Base-by-base conservation (phyloP, 1,140 invertebrate genomes). In the Macrostomum lignano region DNA sequence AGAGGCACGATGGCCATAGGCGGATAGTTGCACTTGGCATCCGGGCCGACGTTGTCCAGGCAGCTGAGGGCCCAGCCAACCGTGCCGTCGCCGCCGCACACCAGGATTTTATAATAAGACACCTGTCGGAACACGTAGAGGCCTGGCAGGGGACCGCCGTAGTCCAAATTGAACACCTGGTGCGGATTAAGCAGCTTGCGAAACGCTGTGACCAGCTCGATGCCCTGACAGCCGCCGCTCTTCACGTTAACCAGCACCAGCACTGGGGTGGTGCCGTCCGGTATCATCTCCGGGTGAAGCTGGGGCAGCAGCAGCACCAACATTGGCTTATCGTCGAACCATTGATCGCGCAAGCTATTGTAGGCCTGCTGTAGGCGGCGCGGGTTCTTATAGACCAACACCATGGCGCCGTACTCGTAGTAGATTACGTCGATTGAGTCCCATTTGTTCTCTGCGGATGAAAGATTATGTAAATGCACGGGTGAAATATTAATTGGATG, bases 201-300 rank as follows among this genome's bases (percentile, higher is more conserved):
- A 65, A 96, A 98, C 54, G 78, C 86, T 33, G 81, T 78, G 51
- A 98, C 91, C 38, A 98, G 68, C 55, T 94, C 84, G 36, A 84
- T 65, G 21, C 91, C 91, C 63, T 98, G 91, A 51, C 88, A 94
- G 22, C 91, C 91, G 34, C 91, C 91, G 37, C 81, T 91, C 63
- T 98, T 98, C 15, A 94, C 86, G 60, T 98, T 98, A 38, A 98
- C 88, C 62, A 98, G 93, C 29, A 98, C 84, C 40, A 98, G 65
- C 41, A 98, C 64, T 21, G 91, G 91, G 55, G 81, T 73, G 29
- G 84, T 73, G 44, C 60, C 51, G 7, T 53, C 44, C n/a, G 58
- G 49, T 33, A 65, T 52, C 56, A 62, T 60, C 35, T 59, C 55
- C 31, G 59, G 48, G 51, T 61, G 40, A 31, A 51, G 7, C 19